These are phyloP conservation scores for Phymorhynchus buccinoides DNA, from an alignment of 1,140 invertebrate genomes.

Conservation along the genomic window DNA sequence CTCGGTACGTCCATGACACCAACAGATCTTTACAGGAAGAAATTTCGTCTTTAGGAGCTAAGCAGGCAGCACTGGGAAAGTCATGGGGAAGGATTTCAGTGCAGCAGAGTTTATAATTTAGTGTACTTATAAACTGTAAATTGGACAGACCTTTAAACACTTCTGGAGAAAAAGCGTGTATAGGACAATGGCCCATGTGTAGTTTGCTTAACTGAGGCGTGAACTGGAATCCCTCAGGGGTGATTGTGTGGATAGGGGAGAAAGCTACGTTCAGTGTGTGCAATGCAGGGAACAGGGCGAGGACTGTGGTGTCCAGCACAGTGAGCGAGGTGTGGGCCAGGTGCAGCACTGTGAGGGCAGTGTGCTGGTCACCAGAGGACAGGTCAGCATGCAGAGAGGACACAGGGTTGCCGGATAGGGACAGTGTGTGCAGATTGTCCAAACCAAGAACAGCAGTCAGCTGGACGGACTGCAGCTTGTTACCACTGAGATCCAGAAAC, in stretches of 20 bases:
- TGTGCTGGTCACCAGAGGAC: not conserved
- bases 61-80: constrained; percentile 15
- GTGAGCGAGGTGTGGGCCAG: constrained; percentile 3
- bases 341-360: not conserved
- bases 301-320: not conserved
- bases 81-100: constrained; percentile 31
- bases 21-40: constrained; percentile 54
- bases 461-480: not conserved
- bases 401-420: constrained; percentile 18
- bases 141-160: constrained; percentile 28
- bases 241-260: not conserved
- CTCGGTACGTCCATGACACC: constrained; percentile 35
- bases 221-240: constrained; percentile 21
- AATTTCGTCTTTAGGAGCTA: constrained; percentile 42
- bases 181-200: constrained; percentile 18
- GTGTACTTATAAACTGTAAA: constrained; percentile 33
- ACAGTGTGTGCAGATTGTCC: constrained; percentile 20
- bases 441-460: constrained; percentile 11
- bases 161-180: constrained; percentile 34
- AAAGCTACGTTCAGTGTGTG: not conserved
- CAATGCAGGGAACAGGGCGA: constrained; percentile 17
- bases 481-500: constrained; percentile 32
- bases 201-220: not conserved
- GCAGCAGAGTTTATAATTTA: constrained; percentile 51
- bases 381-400: not conserved